Evolutionary conservation across 2,797 vertebrate genomes (phyloP).

Genomic region (Xenops minutus): DNA sequence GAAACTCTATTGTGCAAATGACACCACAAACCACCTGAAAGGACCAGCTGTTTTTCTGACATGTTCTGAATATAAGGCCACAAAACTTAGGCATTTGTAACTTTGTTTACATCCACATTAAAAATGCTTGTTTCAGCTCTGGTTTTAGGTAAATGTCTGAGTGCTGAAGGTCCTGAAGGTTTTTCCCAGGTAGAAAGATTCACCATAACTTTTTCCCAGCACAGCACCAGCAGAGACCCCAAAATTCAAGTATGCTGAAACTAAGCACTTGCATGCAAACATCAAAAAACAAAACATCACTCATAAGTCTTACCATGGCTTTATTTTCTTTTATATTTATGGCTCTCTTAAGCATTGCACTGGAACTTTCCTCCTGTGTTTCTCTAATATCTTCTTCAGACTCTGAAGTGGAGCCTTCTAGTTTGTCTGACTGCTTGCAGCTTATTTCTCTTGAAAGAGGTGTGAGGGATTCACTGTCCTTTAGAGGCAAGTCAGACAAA

Average conservation of each 20-base stretch:
- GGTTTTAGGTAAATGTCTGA: neutral
- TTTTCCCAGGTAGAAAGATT: neutral
- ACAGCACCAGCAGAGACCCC: neutral
- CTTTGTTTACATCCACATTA: neutral
- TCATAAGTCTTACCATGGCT: constrained; percentile 83
- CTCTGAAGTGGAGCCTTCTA: constrained; percentile 59
- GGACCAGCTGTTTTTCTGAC: neutral
- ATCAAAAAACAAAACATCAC: neutral
- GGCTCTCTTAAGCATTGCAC: constrained; percentile 84
- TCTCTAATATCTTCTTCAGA: constrained; percentile 73
- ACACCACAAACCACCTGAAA: neutral
- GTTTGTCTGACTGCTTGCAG: neutral
- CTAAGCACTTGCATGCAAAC: neutral
- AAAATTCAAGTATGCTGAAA: neutral
- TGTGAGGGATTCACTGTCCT: constrained; percentile 33
- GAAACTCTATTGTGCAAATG: neutral
- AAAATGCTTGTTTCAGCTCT: neutral
- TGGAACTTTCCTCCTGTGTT: constrained; percentile 73
- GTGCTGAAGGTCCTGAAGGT: neutral
- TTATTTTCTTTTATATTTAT: constrained; percentile 97
- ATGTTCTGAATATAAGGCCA: neutral
- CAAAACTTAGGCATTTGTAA: neutral
- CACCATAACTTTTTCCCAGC: neutral
- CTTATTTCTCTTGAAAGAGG: constrained; percentile 44
- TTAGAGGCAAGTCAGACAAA: constrained; percentile 37